Conservation (phyloP, 2,113 vertebrate species). For the Dolichallabes microphthalmus region DNA sequence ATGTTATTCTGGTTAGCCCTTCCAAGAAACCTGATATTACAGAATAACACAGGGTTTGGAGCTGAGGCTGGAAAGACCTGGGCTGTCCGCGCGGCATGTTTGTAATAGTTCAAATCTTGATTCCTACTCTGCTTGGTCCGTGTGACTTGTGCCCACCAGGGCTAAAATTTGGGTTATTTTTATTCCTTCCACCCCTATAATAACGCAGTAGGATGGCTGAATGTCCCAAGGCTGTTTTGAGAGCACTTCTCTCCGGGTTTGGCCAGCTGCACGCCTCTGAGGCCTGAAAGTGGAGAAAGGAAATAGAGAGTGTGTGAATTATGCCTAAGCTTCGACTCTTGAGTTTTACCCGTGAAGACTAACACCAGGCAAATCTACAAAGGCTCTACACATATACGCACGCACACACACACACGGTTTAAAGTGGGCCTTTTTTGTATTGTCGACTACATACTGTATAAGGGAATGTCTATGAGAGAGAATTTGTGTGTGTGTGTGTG, state of each 20-base stretch:
- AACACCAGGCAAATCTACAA: constrained; percentile 14
- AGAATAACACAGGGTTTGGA: constrained; percentile 64
- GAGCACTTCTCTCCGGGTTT: neutral
- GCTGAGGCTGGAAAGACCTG: constrained; percentile 57
- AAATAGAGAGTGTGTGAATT: constrained; percentile 19
- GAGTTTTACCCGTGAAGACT: constrained; percentile 7
- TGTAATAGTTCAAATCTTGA: constrained; percentile 69
- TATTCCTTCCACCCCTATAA: constrained; percentile 61
- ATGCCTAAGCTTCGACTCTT: neutral
- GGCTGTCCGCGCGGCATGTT: constrained; percentile 59
- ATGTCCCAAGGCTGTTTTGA: constrained; percentile 7
- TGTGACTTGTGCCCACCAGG: constrained; percentile 53
- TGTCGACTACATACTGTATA: constrained; percentile 31
- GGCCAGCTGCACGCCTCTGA: constrained; percentile 21
- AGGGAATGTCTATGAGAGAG: constrained; percentile 9
- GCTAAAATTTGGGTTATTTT: constrained; percentile 63
- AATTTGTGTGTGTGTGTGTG: constrained; percentile 10
- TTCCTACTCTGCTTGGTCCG: constrained; percentile 60
- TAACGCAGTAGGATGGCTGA: constrained; percentile 57
- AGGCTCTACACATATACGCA: neutral
- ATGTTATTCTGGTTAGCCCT: constrained; percentile 71
- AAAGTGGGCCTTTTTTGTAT: constrained; percentile 18
- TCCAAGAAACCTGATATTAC: constrained; percentile 68
- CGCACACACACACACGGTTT: neutral
- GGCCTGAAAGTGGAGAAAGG: constrained; percentile 6